These are phyloP conservation scores for Drosophila melanica DNA, from an alignment of 1,140 invertebrate genomes.

Conservation along the genomic window DNA sequence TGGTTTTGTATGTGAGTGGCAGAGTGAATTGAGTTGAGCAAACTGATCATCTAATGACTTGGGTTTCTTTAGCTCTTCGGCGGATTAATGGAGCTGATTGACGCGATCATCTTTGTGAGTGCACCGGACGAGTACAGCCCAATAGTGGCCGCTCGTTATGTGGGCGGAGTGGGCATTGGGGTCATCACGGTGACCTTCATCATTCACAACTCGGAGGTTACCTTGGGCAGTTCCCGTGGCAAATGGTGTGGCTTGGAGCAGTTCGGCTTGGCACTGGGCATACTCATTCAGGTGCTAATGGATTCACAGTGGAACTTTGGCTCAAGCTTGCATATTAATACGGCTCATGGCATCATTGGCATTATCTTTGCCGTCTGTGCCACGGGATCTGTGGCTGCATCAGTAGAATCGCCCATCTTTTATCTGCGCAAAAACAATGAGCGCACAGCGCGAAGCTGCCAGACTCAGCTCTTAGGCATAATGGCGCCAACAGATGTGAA, in stretches of 20 bases:
- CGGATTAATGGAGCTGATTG: conserved; percentile 53
- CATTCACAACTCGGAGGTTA: conserved; percentile 66
- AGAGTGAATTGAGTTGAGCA: background rate
- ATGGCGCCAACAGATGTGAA: conserved; percentile 17
- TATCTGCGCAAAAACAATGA: conserved; percentile 47
- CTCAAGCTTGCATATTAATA: conserved; percentile 26
- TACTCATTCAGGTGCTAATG: conserved; percentile 57
- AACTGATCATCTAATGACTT: background rate
- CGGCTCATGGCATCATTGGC: conserved; percentile 55
- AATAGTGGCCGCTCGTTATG: conserved; percentile 64
- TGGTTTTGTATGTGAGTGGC: conserved; percentile 58
- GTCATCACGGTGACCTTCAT: conserved; percentile 61
- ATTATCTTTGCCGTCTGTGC: conserved; percentile 45
- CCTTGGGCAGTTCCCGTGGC: conserved; percentile 49
- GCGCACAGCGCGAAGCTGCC: conserved; percentile 23
- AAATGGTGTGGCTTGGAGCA: conserved; percentile 61
- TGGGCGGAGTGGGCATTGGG: conserved; percentile 70
- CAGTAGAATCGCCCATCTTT: conserved; percentile 55
- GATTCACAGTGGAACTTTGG: conserved; percentile 40
- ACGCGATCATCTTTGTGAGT: conserved; percentile 67
- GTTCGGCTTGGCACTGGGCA: conserved; percentile 55
- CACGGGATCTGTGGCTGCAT: conserved; percentile 15
- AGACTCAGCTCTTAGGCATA: conserved; percentile 33
- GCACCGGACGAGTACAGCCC: conserved; percentile 49
- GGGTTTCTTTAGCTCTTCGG: conserved; percentile 33